A percentile compares a stretch with the other conserved stretches of the same genome.
Conservation (phyloP, 35 echinoderm and acorn worm genomes). For the Apostichopus parvimensis region DNA sequence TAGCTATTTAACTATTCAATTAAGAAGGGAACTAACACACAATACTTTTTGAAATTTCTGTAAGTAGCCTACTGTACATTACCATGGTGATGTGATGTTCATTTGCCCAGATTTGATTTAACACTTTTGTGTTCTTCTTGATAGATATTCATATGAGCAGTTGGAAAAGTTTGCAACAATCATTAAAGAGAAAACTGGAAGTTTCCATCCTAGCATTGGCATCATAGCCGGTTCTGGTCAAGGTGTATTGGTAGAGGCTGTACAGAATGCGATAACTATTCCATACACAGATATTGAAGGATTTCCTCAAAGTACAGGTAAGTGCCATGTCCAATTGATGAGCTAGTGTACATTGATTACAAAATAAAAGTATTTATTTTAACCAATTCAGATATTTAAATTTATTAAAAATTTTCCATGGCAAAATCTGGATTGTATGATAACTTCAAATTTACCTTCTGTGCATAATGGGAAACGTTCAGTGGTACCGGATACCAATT, state of each 20-base stretch:
- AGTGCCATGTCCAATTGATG: not conserved
- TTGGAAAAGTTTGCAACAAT: slow-evolving; percentile 46
- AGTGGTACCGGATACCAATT: too few species aligned
- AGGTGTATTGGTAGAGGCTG: slow-evolving; percentile 55
- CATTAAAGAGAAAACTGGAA: slow-evolving; percentile 30
- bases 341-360: too few species aligned
- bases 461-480: too few species aligned
- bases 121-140: not conserved
- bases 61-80: too few species aligned
- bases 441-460: too few species aligned
- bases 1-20: not conserved
- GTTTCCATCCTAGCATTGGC: slow-evolving; percentile 63
- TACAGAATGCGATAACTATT: slow-evolving; percentile 65
- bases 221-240: slow-evolving; percentile 90
- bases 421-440: not conserved
- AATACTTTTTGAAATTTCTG: too few species aligned
- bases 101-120: too few species aligned
- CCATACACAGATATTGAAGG: slow-evolving; percentile 78
- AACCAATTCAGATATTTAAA: too few species aligned
- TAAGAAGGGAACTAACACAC: too few species aligned
- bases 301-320: slow-evolving; percentile 96
- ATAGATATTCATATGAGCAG: slow-evolving; percentile 62
- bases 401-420: not conserved
- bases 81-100: too few species aligned
- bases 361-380: too few species aligned